Evolutionary conservation across 2,113 vertebrate species (phyloP).

Genomic region (Rattus norvegicus): DNA sequence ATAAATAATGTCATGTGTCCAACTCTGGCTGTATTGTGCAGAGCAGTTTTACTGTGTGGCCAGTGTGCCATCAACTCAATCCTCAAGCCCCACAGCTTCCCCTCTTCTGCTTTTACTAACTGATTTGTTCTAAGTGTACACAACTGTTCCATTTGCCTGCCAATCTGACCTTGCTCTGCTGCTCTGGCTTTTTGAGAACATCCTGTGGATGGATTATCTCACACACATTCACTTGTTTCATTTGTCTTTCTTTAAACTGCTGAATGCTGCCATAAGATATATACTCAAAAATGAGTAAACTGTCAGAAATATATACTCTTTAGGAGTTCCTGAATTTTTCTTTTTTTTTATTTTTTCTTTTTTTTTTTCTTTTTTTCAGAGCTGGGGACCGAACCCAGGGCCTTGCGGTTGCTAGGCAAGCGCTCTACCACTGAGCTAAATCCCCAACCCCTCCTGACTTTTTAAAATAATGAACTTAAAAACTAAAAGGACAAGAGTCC

Average conservation of each 20-base stretch:
- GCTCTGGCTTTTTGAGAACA: not conserved
- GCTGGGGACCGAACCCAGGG: too few relatives aligned
- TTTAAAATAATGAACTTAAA: not conserved
- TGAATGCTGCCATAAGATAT: not conserved
- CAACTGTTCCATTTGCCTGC: not conserved
- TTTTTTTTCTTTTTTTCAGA: too few relatives aligned
- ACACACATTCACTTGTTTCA: not conserved
- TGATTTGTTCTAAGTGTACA: not conserved
- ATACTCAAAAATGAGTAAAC: not conserved
- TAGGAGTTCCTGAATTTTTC: constrained; percentile 16
- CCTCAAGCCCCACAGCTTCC: not conserved
- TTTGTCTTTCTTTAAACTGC: not conserved
- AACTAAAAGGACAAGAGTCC: constrained; percentile 34
- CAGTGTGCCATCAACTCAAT: not conserved
- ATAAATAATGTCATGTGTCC: not conserved
- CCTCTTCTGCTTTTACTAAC: not conserved
- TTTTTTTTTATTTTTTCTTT: too few relatives aligned
- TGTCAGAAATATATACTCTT: not conserved
- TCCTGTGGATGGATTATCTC: not conserved
- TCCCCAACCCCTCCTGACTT: too few relatives aligned
- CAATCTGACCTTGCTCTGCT: not conserved
- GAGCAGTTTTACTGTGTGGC: not conserved
- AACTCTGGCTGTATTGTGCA: not conserved
- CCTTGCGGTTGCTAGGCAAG: too few relatives aligned
- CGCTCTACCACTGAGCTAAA: too few relatives aligned